Base-by-base conservation (phyloP, 2,113 vertebrate species). In the Podarcis cretensis region DNA sequence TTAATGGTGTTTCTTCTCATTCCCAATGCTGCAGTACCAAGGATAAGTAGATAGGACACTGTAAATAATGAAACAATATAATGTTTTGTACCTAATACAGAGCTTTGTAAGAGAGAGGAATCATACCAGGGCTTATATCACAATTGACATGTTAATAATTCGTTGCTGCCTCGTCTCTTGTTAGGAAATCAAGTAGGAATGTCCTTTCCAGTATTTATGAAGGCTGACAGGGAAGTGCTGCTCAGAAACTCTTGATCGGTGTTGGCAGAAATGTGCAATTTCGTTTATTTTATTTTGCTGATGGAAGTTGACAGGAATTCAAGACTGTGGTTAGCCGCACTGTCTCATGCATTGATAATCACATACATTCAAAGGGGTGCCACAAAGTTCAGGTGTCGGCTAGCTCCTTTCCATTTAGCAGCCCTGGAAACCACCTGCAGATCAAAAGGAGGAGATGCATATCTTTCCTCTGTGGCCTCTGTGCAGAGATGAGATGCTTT, bases 281-380 rank as follows among this genome's bases (percentile, higher is more conserved):
- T 92, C 92, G 89, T 91, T 94, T 93, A 91, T 92, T 95, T 93
- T 87, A 90, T 89, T 92, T 95, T 94, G 35, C 84, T 92, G 90
- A 89, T 92, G 90, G 54, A 57, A 78, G 93, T 85, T 94, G 89
- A 94, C 79, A 94, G 90, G 91, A 94, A 95, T 95, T 88, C 92
- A 86, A 95, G 92, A 95, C 86, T 93, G 88, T 95, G 92, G 94
- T 96, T 93, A 94, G 92, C 90, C 87, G 83, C 1, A 35, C 13
- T 9, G 59, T 73, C 30, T 66, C 40, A 21, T 88, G 59, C 40
- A 35, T 27, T 76, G 30, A 63, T 88, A 43, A 88, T 63, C 5
- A 63, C 43, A 23, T 87, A 63, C 20, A 59, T 87, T 71, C 59
- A 87, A 81, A 88, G 74, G 37, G 71, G 13, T 68, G 37, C 37